phyloP scores from a whole-genome alignment of 2,113 vertebrate genomes.

The Lasiurus borealis region DNA sequence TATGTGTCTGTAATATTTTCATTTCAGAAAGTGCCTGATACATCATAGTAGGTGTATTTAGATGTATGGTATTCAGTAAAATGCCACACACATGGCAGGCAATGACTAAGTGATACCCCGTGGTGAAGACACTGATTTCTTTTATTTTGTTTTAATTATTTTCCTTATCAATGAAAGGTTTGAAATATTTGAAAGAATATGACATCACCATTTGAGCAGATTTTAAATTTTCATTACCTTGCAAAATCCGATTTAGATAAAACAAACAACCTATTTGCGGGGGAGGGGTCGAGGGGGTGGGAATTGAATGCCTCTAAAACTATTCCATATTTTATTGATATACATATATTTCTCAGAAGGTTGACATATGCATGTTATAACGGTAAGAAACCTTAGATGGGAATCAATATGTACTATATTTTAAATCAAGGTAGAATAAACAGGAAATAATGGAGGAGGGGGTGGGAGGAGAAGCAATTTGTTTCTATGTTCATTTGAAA shows the following conservation, averaged over 20 bases:
- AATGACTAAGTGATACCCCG: not conserved
- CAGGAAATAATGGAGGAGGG: not conserved
- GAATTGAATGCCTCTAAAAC: slow-evolving; percentile 64
- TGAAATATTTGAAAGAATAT: slow-evolving; percentile 36
- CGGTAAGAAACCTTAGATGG: slow-evolving; percentile 28
- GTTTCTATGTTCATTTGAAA: not conserved
- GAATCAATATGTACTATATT: not conserved
- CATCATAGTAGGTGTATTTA: not conserved
- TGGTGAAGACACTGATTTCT: slow-evolving; percentile 22
- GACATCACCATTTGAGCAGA: slow-evolving; percentile 27
- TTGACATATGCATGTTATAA: not conserved
- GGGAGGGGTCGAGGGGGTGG: slow-evolving; percentile 40
- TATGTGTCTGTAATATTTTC: not conserved
- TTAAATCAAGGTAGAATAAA: slow-evolving; percentile 49
- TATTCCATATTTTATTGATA: slow-evolving; percentile 66
- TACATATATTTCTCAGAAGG: slow-evolving; percentile 37
- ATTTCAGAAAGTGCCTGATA: not conserved
- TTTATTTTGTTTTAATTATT: slow-evolving; percentile 53
- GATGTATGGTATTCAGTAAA: not conserved
- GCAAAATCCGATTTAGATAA: slow-evolving; percentile 42
- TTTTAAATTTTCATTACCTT: slow-evolving; percentile 9
- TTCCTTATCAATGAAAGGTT: slow-evolving; percentile 50
- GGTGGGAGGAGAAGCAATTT: slow-evolving; percentile 26
- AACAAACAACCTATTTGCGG: slow-evolving; percentile 54
- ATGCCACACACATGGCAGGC: not conserved